Evolutionary conservation across 2,113 vertebrate genomes (phyloP), one percentile per base, ranked within the genome.

Genomic region (Psilopsiagon aymara): DNA sequence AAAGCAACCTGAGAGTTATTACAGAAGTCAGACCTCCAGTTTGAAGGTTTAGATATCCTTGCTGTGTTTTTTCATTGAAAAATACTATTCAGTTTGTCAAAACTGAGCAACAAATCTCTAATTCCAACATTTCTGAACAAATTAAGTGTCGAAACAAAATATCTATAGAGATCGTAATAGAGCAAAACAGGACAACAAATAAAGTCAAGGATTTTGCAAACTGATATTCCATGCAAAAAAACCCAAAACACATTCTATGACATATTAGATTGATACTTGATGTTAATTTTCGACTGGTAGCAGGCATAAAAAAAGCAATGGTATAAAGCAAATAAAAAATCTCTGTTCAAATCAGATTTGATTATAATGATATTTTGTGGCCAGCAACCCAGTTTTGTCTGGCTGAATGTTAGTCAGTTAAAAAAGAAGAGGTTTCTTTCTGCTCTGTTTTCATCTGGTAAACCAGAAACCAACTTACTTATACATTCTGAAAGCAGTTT

Each of bases 391-490:
- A 46, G 87, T 64, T 91, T 78, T 37, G 25, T 39, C 67, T 85
- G 90, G 90, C 49, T 96, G 66, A 41, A 60, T 85, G 86, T 62
- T 74, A 44, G 47, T 53, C 18, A 39, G 53, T 28, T 49, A 31
- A 86, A 71, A 80, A 80, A 63, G 33, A 68, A 63, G 6, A 6
- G 25, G 6, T 44, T 89, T 74, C 73, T 82, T 64, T 82, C 89
- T 80, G 35, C 73, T 79, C 62, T 86, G 89, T 83, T 95, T 94
- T 70, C 75, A 33, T 92, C 51, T 94, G 90, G 87, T 94, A 90
- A 88, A 88, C 90, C 95, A 94, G 84, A 94, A 96, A 96, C 84
- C 87, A 82, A 88, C 39, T 51, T 88, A 37, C 29, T 82, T 88
- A 85, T 27, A 64, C 49, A 78, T 91, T 94, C 90, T 85, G 69